Conservation (phyloP, 1,140 invertebrate genomes). For the Cryptotermes secundus region DNA sequence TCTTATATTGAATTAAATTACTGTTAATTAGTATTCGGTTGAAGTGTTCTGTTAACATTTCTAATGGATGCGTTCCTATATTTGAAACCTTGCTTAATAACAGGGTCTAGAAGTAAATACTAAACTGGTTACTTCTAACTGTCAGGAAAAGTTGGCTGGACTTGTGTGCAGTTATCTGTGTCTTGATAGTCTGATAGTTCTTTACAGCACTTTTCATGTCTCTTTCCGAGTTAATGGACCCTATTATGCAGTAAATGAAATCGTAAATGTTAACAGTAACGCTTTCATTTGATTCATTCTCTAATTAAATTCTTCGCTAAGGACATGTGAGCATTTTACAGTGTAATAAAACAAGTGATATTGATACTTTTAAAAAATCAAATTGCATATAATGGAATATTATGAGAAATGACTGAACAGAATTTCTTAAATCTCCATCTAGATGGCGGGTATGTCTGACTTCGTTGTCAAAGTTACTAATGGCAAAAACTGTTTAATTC, state of each 20-base stretch:
- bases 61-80: too few relatives aligned
- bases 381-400: not conserved
- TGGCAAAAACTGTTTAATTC: not conserved
- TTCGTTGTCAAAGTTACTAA: not conserved
- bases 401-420: not conserved
- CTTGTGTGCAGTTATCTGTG: too few relatives aligned
- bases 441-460: not conserved
- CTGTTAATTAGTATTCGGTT: too few relatives aligned
- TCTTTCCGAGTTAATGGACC: not conserved
- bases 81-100: too few relatives aligned
- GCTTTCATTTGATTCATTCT: not conserved
- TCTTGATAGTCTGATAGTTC: not conserved
- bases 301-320: not conserved
- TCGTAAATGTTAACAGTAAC: not conserved
- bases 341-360: not conserved
- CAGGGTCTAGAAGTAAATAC: too few relatives aligned
- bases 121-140: too few relatives aligned
- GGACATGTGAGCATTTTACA: not conserved
- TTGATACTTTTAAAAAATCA: not conserved
- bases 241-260: not conserved
- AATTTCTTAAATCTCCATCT: not conserved
- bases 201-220: not conserved
- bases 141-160: too few relatives aligned
- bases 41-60: too few relatives aligned
- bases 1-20: too few relatives aligned